Conservation (phyloP, 2,888 invertebrate genomes). For the Cheilosia scutellata region DNA sequence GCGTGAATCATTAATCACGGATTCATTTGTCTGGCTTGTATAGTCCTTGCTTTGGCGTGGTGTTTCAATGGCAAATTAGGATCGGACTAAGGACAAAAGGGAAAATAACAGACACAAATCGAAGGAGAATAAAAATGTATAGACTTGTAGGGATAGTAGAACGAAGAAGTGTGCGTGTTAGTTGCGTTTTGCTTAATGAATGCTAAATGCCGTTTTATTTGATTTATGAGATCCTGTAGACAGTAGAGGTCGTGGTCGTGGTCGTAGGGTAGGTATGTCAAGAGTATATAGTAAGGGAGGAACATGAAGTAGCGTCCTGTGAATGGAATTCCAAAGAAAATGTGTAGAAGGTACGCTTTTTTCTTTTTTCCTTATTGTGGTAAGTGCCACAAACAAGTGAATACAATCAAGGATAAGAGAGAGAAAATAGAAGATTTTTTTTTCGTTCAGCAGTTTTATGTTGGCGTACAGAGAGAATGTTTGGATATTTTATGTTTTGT, state of each 20-base stretch:
- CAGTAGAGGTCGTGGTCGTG: background rate
- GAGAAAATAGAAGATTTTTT: conserved; percentile 10
- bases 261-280: background rate
- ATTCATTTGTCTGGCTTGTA: conserved; percentile 54
- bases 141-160: conserved; percentile 19
- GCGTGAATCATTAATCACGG: conserved; percentile 68
- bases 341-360: conserved; percentile 11
- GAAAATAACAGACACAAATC: conserved; percentile 28
- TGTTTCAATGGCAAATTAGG: conserved; percentile 56
- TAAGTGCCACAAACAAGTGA: conserved; percentile 52
- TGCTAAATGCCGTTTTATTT: conserved; percentile 74
- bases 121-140: background rate
- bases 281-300: background rate
- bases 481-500: background rate
- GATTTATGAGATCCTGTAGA: conserved; percentile 61
- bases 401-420: conserved; percentile 48
- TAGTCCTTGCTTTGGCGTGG: conserved; percentile 2
- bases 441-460: background rate
- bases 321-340: conserved; percentile 37
- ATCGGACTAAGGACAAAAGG: conserved; percentile 28
- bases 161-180: conserved; percentile 52
- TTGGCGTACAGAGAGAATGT: too few relatives aligned
- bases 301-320: conserved; percentile 8
- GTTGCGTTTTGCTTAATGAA: conserved; percentile 71
- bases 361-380: background rate